Evolutionary conservation across 2,888 invertebrate species (phyloP), one percentile per base, ranked within the genome.

Genomic region (Scelioninae gen. 2): DNA sequence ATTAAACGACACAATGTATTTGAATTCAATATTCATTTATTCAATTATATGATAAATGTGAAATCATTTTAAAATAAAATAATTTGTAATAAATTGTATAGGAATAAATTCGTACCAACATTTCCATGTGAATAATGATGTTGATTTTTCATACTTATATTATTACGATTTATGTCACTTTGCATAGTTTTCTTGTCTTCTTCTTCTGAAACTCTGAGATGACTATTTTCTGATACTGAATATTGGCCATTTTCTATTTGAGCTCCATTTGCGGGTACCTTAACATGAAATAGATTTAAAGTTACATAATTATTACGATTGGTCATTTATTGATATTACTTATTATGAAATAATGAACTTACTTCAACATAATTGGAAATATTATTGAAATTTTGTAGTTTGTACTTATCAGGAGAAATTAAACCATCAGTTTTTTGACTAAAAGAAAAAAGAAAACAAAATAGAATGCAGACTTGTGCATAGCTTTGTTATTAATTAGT

Each of bases 361-460:
- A 70, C 70, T 22, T 70, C 69, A 10, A 10, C n/a, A 16, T 57
- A 57, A 39, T 41, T 57, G 25, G 15, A 43, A 63, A 11, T 33
- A 15, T 10, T 2, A 33, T 48, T 70, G 15, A 57, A 70, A 28
- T 35, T 48, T 43, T 52, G 70, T 7, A 46, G 18, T 48, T 70
- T 55, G 28, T 50, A 63, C 19, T 63, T 63, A 2, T 70, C 70
- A 5, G 43, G 18, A 35, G 28, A 35, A 4, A 57, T 55, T 33
- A 35, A 10, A 7, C 18, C 0, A 13, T 63, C 63, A 35, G 33
- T 43, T 35, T 70, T 70, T 2, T 37, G 39, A 50, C 70, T 70
- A 28, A 19, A 69, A 69, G 48, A 11, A 0, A n/a, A n/a, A n/a
- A n/a, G n/a, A n/a, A n/a, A n/a, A n/a, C n/a, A n/a, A n/a, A n/a